Base-by-base conservation (phyloP, 2,888 invertebrate genomes). In the Elysia crispata region DNA sequence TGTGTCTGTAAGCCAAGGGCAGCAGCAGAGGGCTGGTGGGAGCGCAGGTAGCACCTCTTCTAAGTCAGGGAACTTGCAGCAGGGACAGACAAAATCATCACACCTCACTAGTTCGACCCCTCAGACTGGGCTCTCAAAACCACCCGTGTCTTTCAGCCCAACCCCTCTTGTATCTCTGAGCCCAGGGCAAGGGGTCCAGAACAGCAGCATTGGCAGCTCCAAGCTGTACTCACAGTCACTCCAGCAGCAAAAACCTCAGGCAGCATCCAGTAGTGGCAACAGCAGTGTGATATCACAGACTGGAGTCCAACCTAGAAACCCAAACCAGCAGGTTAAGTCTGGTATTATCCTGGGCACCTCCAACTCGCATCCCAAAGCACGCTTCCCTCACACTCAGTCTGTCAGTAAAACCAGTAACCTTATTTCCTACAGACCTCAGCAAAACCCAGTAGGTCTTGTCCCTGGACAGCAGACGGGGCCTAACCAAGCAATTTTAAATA, bases 11-110 rank as follows among this genome's bases (percentile, higher is more conserved):
- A 23, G 23, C 57, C 33, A 60, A 57, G 33, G 33, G 57, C 57
- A 74, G 33, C 73, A 54, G 57, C 6, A 5, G 30, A 60, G 13
- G 74, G 31, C 41, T 41, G 41, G 3, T 3, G 41, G 41, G 41
- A 23, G n/a, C 60, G 23, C 57, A 11, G 41, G 41, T 3, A 23
- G n/a, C 60, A 33, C 57, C 25, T 31, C 41, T 41, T 41, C 41
- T 6, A 74, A 70, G n/a, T 72, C 23, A 33, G 66, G 69, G n/a
- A 69, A 81, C n/a, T 11, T 57, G 41, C 69, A 67, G 31, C 77
- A 77, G n/a, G 50, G 57, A 23, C 57, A 72, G 77, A 70, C 79
- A 79, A 72, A 33, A 66, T 66, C 50, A 62, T 78, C 73, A 1
- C 50, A 30, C 18, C 1, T 57, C 49, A 13, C 31, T 28, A 33